Evolutionary conservation across 2,113 vertebrate species (phyloP), one percentile per base, ranked within the genome.

Genomic region (Patagioenas fasciata): DNA sequence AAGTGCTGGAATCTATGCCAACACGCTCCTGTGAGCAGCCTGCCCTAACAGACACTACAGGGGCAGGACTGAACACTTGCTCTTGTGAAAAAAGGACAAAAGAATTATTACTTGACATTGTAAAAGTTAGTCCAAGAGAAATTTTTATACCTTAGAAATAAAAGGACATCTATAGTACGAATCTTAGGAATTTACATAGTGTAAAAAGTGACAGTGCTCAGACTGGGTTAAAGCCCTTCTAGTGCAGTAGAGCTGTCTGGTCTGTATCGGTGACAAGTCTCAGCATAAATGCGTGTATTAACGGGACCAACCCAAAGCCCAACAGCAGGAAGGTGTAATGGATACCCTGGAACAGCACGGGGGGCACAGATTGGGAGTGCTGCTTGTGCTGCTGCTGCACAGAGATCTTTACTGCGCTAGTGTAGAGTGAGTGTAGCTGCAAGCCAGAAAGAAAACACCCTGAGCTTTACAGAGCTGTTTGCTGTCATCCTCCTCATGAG

Each of bases 281-380:
- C 36, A 28, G 72, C 3, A 0, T 24, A 53, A 40, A 8, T 0
- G 4, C 21, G n/a, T 0, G 7, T 24, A 38, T 60, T 26, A 28
- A 23, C 14, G 10, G 0, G 8, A 54, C 26, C 29, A 34, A 31
- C 74, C 56, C 47, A 38, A 23, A 44, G n/a, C 34, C 1, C 32
- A 12, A 2, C 0, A 18, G 15, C 15, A 78, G 53, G 40, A 57
- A 66, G 40, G 51, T 8, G 8, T 2, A 54, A 62, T 0, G 14
- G 28, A 54, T 48, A 58, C 21, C 32, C 89, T 25, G 24, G 36
- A 18, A 18, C 19, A 34, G 57, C 9, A 50, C 2, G 7, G 42
- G 65, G 71, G 58, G 40, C 53, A 54, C 4, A 29, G 3, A 28
- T 0, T 5, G 26, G 28, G 40, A 0, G 2, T 4, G 31, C 2